Evolutionary conservation across 2,888 invertebrate genomes (phyloP), one percentile per base, ranked within the genome.

Genomic region (Galeopsomyia nigrocyanea): DNA sequence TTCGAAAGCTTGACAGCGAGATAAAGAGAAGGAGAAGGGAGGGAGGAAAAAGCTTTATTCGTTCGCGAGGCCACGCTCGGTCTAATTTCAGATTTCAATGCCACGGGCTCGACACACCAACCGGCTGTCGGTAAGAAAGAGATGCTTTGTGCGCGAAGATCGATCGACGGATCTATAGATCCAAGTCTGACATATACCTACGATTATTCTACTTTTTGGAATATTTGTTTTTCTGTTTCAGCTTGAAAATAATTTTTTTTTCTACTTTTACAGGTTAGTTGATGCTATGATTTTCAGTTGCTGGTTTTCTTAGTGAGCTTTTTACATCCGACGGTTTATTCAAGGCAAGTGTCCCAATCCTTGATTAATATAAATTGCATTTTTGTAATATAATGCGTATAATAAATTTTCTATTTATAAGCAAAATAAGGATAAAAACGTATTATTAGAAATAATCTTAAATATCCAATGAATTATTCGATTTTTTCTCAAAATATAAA

Each of bases 81-180:
- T 78, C 80, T 80, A 81, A 80, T 80, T 79, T 80, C 80, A 79
- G 79, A 79, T 78, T 79, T 78, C 79, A 79, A 79, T 79, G 80
- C 74, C 79, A 76, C 63, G 60, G 66, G 68, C 63, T 60, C 63
- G 63, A 50, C 31, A 64, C 22, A 22, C 5, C n/a, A 47, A 14
- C 26, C 53, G 21, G 49, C 56, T 14, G 50, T 31, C 57, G 58
- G 39, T 19, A 67, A 58, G 2, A n/a, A 1, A 31, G 65, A n/a
- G 21, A 51, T 10, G 7, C 13, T 10, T 39, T 39, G 14, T 26
- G 31, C 63, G 14, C 26, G n/a, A 31, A 21, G 46, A 65, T 65
- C 65, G 65, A 65, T 65, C 65, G 65, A 63, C 26, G 26, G 26
- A 26, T 26, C 26, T 26, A 26, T 26, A 26, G 63, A 63, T 51